A percentile compares a stretch with the other conserved stretches of the same genome.
Evolutionary conservation across 2,113 vertebrate species (phyloP).

Genomic region (Motacilla tschutschensis): DNA sequence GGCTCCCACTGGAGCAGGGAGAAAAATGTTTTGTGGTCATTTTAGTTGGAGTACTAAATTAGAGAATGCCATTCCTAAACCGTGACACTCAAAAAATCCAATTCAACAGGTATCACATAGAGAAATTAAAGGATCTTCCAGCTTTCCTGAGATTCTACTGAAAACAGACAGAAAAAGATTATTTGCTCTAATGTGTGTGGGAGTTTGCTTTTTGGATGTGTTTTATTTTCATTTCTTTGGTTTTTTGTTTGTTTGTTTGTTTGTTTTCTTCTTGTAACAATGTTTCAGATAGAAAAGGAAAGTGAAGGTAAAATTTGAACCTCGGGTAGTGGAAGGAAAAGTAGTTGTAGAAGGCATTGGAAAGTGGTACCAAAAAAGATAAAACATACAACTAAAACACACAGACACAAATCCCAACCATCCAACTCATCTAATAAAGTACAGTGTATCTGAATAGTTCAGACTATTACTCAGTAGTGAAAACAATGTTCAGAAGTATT

Average conservation of each 20-base stretch:
- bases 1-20: neutral
- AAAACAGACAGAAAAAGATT: neutral
- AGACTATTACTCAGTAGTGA: neutral
- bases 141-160: neutral
- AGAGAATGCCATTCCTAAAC: neutral
- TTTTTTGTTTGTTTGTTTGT: neutral
- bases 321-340: neutral
- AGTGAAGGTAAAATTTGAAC: neutral
- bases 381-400: neutral
- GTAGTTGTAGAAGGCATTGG: neutral
- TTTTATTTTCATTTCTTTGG: neutral
- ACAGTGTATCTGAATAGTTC: neutral
- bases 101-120: neutral
- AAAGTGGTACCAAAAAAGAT: neutral
- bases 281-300: neutral
- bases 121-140: neutral
- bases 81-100: neutral
- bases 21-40: neutral
- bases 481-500: neutral
- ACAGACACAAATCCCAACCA: neutral
- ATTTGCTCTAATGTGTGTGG: neutral
- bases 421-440: neutral
- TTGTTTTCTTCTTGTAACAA: accelerated
- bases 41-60: neutral
- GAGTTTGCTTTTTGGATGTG: neutral